Percentiles rank a stretch among this genome's conserved stretches.
phyloP scores from a whole-genome alignment of 1,140 invertebrate species.

The Micrasema minimum region DNA sequence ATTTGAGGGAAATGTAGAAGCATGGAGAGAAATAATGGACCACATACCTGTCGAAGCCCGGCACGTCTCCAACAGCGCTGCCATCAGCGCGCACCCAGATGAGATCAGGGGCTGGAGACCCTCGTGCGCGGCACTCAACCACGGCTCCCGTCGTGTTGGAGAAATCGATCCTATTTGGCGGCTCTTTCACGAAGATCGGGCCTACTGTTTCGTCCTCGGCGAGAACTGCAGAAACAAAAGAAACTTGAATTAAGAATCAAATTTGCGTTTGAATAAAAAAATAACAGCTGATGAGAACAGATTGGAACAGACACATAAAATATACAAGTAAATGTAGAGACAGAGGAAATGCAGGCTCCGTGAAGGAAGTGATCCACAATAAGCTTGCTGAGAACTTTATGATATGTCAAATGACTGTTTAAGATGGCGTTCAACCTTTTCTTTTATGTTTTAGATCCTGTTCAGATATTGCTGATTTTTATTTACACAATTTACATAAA shows the following conservation, averaged over 20 bases:
- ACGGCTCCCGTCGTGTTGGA: slow-evolving; percentile 93
- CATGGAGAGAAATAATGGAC: too few species aligned
- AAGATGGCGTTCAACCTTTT: too few species aligned
- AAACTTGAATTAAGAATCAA: background rate
- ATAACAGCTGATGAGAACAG: background rate
- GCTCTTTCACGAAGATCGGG: slow-evolving; percentile 92
- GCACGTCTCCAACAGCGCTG: slow-evolving; percentile 87
- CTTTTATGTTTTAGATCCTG: too few species aligned
- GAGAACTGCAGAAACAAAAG: slow-evolving; percentile 55
- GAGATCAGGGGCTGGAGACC: slow-evolving; percentile 89
- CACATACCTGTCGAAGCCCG: slow-evolving; percentile 82
- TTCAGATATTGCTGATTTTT: too few species aligned
- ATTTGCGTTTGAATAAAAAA: background rate
- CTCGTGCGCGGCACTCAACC: slow-evolving; percentile 91
- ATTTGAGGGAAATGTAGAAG: too few species aligned
- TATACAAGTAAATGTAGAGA: background rate
- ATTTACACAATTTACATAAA: too few species aligned
- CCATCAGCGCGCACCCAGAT: slow-evolving; percentile 92
- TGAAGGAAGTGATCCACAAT: background rate
- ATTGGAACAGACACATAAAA: background rate
- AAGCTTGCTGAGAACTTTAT: background rate
- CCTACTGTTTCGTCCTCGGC: slow-evolving; percentile 81
- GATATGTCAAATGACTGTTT: background rate
- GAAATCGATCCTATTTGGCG: slow-evolving; percentile 90
- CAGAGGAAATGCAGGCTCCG: background rate